Conservation (phyloP, 1,140 invertebrate genomes). For the Zaprionus lachaisei region DNA sequence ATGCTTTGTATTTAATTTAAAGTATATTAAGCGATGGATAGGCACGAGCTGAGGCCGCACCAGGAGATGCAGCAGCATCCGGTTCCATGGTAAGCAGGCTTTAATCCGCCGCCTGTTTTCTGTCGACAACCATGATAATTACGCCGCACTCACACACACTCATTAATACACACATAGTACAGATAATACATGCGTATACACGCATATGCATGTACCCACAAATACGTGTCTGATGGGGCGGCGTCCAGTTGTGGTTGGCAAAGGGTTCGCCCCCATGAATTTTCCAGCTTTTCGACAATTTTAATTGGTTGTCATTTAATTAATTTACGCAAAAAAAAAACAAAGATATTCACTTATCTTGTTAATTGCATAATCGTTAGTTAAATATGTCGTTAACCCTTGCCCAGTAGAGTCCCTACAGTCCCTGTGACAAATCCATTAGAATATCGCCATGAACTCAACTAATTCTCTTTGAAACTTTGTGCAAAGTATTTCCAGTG, state of each 20-base stretch:
- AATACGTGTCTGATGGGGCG: background rate
- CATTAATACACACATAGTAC: background rate
- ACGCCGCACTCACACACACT: constrained; percentile 17
- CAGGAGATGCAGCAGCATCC: background rate
- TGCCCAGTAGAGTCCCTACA: background rate
- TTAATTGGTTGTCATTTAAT: constrained; percentile 43
- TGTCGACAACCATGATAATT: constrained; percentile 33
- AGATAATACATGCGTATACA: background rate
- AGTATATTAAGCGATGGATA: constrained; percentile 64
- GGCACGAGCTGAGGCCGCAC: constrained; percentile 46
- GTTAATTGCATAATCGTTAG: constrained; percentile 32
- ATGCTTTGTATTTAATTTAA: constrained; percentile 68
- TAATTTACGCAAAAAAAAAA: constrained; percentile 22
- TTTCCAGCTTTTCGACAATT: constrained; percentile 17
- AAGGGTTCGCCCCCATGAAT: constrained; percentile 25
- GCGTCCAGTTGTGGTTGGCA: constrained; percentile 15
- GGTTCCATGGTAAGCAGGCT: constrained; percentile 48
- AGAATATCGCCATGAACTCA: background rate
- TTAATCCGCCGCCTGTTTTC: constrained; percentile 59
- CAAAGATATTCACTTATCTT: constrained; percentile 33
- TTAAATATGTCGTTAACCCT: constrained; percentile 27
- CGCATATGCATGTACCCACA: constrained; percentile 2
- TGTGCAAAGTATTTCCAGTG: constrained; percentile 6
- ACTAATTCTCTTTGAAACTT: constrained; percentile 6
- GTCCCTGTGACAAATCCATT: background rate